Evolutionary conservation across 2,888 invertebrate species (phyloP), one percentile per base, ranked within the genome.

Genomic region (Caenorhabditis macrosperma): DNA sequence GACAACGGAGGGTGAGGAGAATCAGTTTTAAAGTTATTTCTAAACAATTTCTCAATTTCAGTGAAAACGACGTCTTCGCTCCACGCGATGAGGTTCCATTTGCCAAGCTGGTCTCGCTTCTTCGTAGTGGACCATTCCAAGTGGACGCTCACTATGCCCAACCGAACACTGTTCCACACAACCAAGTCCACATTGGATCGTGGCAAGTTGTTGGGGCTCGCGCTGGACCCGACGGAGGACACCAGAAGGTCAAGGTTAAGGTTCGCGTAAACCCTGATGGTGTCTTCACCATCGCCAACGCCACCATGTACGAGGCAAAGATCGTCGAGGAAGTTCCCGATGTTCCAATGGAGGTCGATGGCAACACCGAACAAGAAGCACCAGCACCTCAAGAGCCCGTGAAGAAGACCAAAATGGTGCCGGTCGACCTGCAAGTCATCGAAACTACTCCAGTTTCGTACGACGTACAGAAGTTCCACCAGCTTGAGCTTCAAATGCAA

Each of bases 71-170:
- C 54, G 64, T 71, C 1, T 72, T 72, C 24, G 22, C 63, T 24
- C 63, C 94, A 67, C 95, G 95, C 92, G 97, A 98, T 91, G 90
- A 91, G 46, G 94, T 96, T 66, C 99, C 99, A 15, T 96, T 95
- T 92, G 95, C 96, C 15, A 96, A 96, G 91, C 94, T 97, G 93
- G 92, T 99, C 84, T 96, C 97, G 0, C 95, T 99, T 92, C 95
- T 95, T 91, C 94, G 96, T 85, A 94, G 94, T 88, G 95, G 95
- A 88, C 94, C 96, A 4, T 97, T 99, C 91, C 93, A 93, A 81
- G 93, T 99, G 86, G 94, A 94, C 80, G 96, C 96, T 6, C 94
- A 93, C 89, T 99, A 99, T 91, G 93, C 93, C 20, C 93, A 94
- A 76, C 91, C 91, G 22, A 87, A 89, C 60, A 57, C 83, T 28